phyloP scores from a whole-genome alignment of 2,888 invertebrate genomes.

The Heteromyza rotundicornis region DNA sequence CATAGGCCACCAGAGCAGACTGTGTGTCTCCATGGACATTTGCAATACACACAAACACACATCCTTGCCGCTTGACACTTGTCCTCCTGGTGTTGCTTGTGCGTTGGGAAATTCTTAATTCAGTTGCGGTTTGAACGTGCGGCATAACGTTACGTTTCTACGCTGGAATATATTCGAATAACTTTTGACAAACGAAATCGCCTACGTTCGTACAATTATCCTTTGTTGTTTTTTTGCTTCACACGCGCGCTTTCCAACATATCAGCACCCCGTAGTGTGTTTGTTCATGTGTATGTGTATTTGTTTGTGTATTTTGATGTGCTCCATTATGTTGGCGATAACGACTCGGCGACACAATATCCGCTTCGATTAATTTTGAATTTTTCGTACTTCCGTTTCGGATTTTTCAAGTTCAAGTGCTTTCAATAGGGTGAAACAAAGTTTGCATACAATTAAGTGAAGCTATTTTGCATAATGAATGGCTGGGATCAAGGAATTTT shows the following conservation, averaged over 20 bases:
- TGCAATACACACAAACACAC: constrained; percentile 26
- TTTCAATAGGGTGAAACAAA: constrained; percentile 13
- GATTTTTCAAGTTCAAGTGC: constrained; percentile 37
- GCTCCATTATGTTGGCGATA: constrained; percentile 20
- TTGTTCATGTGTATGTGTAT: neutral
- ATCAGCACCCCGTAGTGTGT: constrained; percentile 4
- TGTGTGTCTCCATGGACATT: constrained; percentile 28
- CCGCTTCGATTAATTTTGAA: constrained; percentile 41
- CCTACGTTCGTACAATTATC: constrained; percentile 10
- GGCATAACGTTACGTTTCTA: constrained; percentile 46
- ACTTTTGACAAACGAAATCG: constrained; percentile 20
- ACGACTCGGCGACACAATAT: constrained; percentile 42
- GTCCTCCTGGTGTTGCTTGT: constrained; percentile 8
- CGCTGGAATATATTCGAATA: constrained; percentile 31
- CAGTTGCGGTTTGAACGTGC: constrained; percentile 59
- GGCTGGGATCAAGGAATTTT: neutral
- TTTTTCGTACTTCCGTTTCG: constrained; percentile 30
- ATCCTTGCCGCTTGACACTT: constrained; percentile 30
- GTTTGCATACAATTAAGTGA: constrained; percentile 31
- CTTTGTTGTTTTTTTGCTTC: constrained; percentile 25
- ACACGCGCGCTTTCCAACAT: neutral
- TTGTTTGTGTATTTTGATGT: constrained; percentile 19
- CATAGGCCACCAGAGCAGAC: constrained; percentile 34
- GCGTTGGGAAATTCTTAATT: constrained; percentile 31
- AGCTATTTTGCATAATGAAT: constrained; percentile 32